Base-by-base conservation (phyloP, 2,113 vertebrate species). In the Hemichromis elongatus region DNA sequence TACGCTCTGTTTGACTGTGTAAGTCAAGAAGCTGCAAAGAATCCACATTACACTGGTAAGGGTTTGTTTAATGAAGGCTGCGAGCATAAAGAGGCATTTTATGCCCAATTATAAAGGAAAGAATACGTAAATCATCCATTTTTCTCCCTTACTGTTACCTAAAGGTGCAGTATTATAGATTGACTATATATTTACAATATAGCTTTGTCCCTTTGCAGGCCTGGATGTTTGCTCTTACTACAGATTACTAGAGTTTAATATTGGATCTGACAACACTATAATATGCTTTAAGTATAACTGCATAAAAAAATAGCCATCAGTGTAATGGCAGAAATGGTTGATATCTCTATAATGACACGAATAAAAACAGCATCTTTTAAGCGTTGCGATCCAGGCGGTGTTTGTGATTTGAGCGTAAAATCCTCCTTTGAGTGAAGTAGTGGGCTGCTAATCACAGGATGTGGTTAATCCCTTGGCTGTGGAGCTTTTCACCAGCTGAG, bases 371-470 rank as follows among this genome's bases (percentile, higher is more conserved):
- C 50, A 19, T 77, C 14, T 79, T 82, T 18, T 80, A 45, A 82
- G 55, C 5, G 11, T 28, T 5, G 24, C 35, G 57, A 80, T 87
- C 52, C 68, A 57, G 77, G 19, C 56, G 68, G 80, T 77, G 82
- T 83, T 88, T 90, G 85, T 68, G 78, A 82, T 86, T 63, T 30
- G 40, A 83, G 84, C 42, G 14, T 81, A 80, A 87, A 77, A 79
- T 57, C 77, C 78, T 77, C 66, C 84, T 89, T 6, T 9, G 80
- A 81, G 57, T 89, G 80, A 80, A 78, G 82, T 28, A 52, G 87
- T 87, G 84, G 87, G 82, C 79, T 86, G 73, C 84, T 93, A 93
- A 95, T 95, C 95, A 95, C 86, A 90, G 89, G 87, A 89, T 90
- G 86, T 82, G 85, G 79, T 88, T 94, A 94, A 95, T 95, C 94